These are phyloP conservation scores for Acleris emargana DNA, from an alignment of 2,888 invertebrate genomes.

Conservation along the genomic window DNA sequence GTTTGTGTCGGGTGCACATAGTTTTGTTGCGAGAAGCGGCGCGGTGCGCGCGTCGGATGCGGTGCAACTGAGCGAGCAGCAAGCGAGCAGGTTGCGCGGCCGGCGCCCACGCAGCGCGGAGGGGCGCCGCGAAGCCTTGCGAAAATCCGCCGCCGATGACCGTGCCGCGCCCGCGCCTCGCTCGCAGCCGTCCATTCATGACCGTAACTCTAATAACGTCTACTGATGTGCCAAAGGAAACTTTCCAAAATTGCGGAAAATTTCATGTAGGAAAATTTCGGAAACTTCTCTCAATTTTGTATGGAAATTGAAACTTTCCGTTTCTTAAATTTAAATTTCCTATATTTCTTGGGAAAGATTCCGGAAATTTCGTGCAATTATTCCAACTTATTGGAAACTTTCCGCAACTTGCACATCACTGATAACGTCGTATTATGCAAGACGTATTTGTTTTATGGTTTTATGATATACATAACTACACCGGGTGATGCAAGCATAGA, in stretches of 20 bases:
- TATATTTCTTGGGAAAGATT: too few species aligned
- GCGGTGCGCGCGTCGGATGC: conserved; percentile 59
- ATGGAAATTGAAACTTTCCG: too few species aligned
- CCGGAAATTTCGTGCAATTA: too few species aligned
- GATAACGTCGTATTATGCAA: conserved; percentile 29
- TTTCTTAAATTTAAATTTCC: too few species aligned
- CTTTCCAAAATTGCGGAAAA: too few species aligned
- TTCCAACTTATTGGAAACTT: too few species aligned
- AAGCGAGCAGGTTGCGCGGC: conserved; percentile 54
- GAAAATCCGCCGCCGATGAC: conserved; percentile 62
- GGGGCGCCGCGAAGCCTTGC: conserved; percentile 73
- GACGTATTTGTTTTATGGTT: conserved; percentile 5
- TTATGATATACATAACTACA: conserved; percentile 19
- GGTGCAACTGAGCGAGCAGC: conserved; percentile 56
- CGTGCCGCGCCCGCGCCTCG: conserved; percentile 38
- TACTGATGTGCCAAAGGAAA: too few species aligned
- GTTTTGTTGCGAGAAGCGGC: conserved; percentile 53
- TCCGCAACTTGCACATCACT: too few species aligned
- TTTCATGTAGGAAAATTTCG: too few species aligned
- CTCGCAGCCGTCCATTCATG: conserved; percentile 40
- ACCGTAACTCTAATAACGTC: conserved; percentile 26
- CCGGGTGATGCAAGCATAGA: conserved; percentile 14
- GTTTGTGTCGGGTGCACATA: conserved; percentile 71
- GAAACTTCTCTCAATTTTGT: too few species aligned
- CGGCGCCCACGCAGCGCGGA: conserved; percentile 62